phyloP scores from a whole-genome alignment of 2,888 invertebrate genomes.

The Reticulitermes lucifugus region DNA sequence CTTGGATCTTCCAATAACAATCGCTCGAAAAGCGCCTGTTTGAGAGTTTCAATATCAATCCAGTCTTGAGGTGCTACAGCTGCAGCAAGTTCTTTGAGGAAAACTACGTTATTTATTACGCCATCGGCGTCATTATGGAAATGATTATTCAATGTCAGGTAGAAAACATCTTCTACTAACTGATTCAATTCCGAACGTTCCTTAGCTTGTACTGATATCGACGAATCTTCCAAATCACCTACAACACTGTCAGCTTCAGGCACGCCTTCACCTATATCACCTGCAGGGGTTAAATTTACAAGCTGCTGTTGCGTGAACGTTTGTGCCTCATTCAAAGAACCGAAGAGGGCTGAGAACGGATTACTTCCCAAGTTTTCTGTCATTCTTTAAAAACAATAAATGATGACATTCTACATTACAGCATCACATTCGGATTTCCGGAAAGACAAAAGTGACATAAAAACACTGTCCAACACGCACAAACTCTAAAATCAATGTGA shows the following conservation, averaged over 20 bases:
- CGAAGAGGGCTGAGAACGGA: constrained; percentile 63
- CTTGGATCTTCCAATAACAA: constrained; percentile 65
- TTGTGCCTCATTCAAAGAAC: constrained; percentile 58
- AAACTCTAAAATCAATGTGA: too few species aligned
- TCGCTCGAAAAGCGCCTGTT: constrained; percentile 84
- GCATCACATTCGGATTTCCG: too few species aligned
- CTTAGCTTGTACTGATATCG: constrained; percentile 50
- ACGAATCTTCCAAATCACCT: constrained; percentile 34
- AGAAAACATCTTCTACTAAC: constrained; percentile 78
- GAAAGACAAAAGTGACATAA: too few species aligned
- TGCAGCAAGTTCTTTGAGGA: constrained; percentile 73
- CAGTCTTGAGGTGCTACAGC: constrained; percentile 65
- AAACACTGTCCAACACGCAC: too few species aligned
- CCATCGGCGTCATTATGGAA: constrained; percentile 57
- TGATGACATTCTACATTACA: not conserved
- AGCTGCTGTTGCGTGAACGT: constrained; percentile 57
- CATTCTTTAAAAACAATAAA: constrained; percentile 13
- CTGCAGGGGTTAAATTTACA: constrained; percentile 36
- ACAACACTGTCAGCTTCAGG: constrained; percentile 32
- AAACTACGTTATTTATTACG: constrained; percentile 68
- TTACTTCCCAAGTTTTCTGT: constrained; percentile 60
- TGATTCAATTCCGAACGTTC: constrained; percentile 63
- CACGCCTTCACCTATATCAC: constrained; percentile 8
- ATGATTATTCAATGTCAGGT: constrained; percentile 74
- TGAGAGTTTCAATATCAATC: constrained; percentile 75